These are phyloP conservation scores for Parnassius glacialis DNA, from an alignment of 2,888 invertebrate genomes.

Conservation along the genomic window DNA sequence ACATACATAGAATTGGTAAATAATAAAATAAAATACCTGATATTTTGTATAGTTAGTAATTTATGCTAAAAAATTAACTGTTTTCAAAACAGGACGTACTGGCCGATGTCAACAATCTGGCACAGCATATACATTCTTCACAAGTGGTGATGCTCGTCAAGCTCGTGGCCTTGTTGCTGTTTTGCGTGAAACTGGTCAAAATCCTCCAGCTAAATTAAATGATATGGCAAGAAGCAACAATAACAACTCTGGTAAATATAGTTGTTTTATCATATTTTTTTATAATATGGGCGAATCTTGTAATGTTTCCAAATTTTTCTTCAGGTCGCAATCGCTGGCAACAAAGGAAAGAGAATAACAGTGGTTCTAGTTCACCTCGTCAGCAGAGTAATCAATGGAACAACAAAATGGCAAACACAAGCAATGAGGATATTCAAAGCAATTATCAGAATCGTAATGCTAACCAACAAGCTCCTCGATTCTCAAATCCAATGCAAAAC, in stretches of 20 bases:
- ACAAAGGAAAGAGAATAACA: slow-evolving; percentile 80
- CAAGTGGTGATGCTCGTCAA: slow-evolving; percentile 93
- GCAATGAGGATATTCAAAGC: slow-evolving; percentile 55
- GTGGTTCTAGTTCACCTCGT: slow-evolving; percentile 73
- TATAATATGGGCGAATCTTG: too few relatives aligned
- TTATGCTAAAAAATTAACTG: not conserved
- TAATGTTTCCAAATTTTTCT: not conserved
- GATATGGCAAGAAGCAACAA: slow-evolving; percentile 85
- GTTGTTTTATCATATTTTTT: not conserved
- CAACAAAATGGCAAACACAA: slow-evolving; percentile 69
- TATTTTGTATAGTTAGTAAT: too few relatives aligned
- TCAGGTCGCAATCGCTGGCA: slow-evolving; percentile 82
- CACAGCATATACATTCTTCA: slow-evolving; percentile 98
- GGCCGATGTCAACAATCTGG: slow-evolving; percentile 96
- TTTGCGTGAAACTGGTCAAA: slow-evolving; percentile 95
- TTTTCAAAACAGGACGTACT: slow-evolving; percentile 83
- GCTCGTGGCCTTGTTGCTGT: slow-evolving; percentile 95
- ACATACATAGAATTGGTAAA: slow-evolving; percentile 95
- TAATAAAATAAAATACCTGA: too few relatives aligned
- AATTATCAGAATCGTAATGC: slow-evolving; percentile 60
- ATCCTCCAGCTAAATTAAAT: slow-evolving; percentile 88
- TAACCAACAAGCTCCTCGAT: slow-evolving; percentile 74
- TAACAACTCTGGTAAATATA: slow-evolving; percentile 64
- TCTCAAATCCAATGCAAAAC: slow-evolving; percentile 70
- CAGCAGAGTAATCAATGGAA: slow-evolving; percentile 78